These are phyloP conservation scores for Nomada goodeniana DNA, from an alignment of 2,888 invertebrate species.

Conservation along the genomic window DNA sequence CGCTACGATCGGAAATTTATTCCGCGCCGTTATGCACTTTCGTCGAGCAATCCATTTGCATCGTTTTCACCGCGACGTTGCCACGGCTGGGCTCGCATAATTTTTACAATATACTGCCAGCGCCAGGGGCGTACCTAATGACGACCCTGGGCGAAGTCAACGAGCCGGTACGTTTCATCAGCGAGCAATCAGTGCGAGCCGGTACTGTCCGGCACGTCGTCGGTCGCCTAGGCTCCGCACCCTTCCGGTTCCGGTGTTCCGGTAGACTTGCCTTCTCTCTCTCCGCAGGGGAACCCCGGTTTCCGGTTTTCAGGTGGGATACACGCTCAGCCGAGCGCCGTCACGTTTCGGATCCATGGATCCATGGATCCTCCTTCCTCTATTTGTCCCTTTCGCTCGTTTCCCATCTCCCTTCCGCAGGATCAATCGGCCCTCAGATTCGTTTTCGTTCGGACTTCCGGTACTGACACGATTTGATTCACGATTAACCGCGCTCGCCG, in stretches of 20 bases:
- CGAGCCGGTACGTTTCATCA: slow-evolving; percentile 74
- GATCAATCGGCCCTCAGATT: slow-evolving; percentile 46
- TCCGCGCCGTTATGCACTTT: background rate
- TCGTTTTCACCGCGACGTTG: background rate
- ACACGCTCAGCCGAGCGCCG: slow-evolving; percentile 82
- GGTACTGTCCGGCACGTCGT: slow-evolving; percentile 72
- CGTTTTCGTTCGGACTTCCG: slow-evolving; percentile 49
- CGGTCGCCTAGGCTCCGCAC: slow-evolving; percentile 81
- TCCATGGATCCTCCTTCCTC: slow-evolving; percentile 70
- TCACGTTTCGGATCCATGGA: slow-evolving; percentile 73
- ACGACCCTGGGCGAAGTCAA: slow-evolving; percentile 62
- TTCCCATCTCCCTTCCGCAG: slow-evolving; percentile 15
- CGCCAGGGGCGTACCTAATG: slow-evolving; percentile 48
- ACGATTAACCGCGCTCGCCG: background rate
- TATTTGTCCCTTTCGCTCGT: slow-evolving; percentile 34
- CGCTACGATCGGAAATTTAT: background rate
- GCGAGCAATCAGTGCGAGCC: slow-evolving; percentile 83
- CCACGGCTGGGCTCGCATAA: slow-evolving; percentile 25
- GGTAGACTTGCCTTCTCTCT: slow-evolving; percentile 81
- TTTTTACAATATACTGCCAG: slow-evolving; percentile 33
- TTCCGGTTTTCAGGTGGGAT: slow-evolving; percentile 82
- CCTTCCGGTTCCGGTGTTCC: slow-evolving; percentile 85
- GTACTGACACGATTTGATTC: background rate
- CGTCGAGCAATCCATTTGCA: background rate
- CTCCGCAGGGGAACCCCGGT: slow-evolving; percentile 69